A percentile compares a stretch with the other conserved stretches of the same genome.
phyloP scores from a whole-genome alignment of 2,888 invertebrate species.

The Luperina nickerlii region DNA sequence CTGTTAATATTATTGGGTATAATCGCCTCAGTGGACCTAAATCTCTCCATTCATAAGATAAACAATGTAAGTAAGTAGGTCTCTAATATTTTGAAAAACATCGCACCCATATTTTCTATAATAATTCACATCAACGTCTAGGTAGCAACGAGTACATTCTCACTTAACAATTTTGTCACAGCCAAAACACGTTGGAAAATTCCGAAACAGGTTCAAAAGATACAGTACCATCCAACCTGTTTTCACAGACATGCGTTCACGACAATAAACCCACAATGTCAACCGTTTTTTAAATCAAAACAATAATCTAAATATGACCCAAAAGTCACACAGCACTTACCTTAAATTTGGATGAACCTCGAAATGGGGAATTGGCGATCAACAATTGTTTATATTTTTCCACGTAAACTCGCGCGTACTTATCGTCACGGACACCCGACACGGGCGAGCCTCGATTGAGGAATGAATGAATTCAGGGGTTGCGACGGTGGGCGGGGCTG shows the following conservation, averaged over 20 bases:
- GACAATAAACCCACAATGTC: slow-evolving; percentile 28
- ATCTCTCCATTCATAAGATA: slow-evolving; percentile 14
- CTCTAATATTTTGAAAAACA: slow-evolving; percentile 8
- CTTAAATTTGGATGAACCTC: slow-evolving; percentile 40
- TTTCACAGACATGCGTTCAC: slow-evolving; percentile 47
- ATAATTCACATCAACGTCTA: neutral
- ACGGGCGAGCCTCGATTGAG: slow-evolving; percentile 71
- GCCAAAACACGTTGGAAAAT: slow-evolving; percentile 42
- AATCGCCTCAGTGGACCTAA: neutral
- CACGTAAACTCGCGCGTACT: slow-evolving; percentile 75
- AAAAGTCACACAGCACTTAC: slow-evolving; percentile 54
- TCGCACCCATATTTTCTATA: neutral
- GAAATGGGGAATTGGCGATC: slow-evolving; percentile 63
- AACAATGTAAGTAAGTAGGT: slow-evolving; percentile 14
- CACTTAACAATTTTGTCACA: slow-evolving; percentile 22
- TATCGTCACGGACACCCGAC: slow-evolving; percentile 69
- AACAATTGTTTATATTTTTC: slow-evolving; percentile 78
- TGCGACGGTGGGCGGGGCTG: slow-evolving; percentile 84
- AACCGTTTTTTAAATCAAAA: slow-evolving; percentile 24
- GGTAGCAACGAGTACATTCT: neutral
- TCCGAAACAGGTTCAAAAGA: slow-evolving; percentile 45
- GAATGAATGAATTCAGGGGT: slow-evolving; percentile 87
- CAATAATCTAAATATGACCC: neutral
- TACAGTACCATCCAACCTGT: slow-evolving; percentile 58
- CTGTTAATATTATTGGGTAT: neutral